phyloP scores from a whole-genome alignment of 2,888 invertebrate genomes.

The Drosophila histrio region DNA sequence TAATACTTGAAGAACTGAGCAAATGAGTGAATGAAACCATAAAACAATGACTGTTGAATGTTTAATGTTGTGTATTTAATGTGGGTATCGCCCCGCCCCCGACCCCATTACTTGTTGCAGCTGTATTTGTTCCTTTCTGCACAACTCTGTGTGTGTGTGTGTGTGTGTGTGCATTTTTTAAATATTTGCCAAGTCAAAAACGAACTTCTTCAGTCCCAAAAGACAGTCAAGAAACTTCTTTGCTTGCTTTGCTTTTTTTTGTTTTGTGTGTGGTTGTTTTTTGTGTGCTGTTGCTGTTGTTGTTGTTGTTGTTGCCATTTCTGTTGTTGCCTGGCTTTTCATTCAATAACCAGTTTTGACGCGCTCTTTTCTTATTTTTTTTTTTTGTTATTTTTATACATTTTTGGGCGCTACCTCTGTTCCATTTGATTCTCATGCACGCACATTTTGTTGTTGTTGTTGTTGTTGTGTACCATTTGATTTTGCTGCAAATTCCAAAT shows the following conservation, averaged over 20 bases:
- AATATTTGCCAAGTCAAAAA: conserved; percentile 59
- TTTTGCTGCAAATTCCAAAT: conserved; percentile 53
- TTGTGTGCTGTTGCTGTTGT: conserved; percentile 22
- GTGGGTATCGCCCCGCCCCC: background rate
- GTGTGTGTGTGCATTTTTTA: conserved; percentile 63
- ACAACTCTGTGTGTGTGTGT: conserved; percentile 18
- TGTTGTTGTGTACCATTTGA: conserved; percentile 37
- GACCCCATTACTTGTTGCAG: conserved; percentile 32
- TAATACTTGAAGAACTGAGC: conserved; percentile 17
- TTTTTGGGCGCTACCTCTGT: conserved; percentile 48
- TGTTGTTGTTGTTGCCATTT: conserved; percentile 55
- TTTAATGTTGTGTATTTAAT: conserved; percentile 1
- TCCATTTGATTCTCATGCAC: conserved; percentile 39
- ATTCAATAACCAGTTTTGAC: conserved; percentile 79
- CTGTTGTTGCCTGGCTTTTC: conserved; percentile 64
- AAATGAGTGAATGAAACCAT: conserved; percentile 37
- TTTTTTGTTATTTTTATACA: conserved; percentile 28
- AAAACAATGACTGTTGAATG: conserved; percentile 23
- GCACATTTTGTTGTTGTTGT: conserved; percentile 45
- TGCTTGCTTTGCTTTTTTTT: conserved; percentile 39
- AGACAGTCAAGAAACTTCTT: conserved; percentile 69
- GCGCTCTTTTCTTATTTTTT: conserved; percentile 49
- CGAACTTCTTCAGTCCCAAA: conserved; percentile 13
- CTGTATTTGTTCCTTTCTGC: conserved; percentile 39
- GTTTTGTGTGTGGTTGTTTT: conserved; percentile 24